Evolutionary conservation across 2,797 vertebrate species (phyloP).

Genomic region (Echeneis naucrates): DNA sequence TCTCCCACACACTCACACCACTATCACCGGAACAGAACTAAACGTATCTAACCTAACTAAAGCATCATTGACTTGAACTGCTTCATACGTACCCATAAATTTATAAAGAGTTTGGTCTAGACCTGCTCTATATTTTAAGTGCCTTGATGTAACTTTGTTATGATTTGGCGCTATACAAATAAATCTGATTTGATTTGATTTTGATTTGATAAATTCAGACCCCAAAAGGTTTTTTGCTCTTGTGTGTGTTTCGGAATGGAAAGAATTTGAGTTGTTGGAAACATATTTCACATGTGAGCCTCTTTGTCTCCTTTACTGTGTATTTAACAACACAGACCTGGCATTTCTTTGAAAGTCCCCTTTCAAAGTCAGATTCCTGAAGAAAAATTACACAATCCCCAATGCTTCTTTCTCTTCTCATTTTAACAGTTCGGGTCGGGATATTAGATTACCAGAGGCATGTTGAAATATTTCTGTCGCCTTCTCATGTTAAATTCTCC

Average conservation of each 20-base stretch:
- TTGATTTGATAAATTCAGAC: too few relatives aligned
- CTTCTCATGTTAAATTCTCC: background rate
- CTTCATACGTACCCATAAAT: background rate
- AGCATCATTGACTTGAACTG: constrained; percentile 19
- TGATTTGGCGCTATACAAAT: too few relatives aligned
- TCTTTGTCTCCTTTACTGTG: constrained; percentile 25
- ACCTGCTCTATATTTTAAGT: too few relatives aligned
- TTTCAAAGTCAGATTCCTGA: background rate
- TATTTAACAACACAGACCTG: constrained; percentile 11
- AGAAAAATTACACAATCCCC: background rate
- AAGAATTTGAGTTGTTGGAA: constrained; percentile 38
- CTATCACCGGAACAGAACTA: constrained; percentile 28
- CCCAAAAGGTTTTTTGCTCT: constrained; percentile 13
- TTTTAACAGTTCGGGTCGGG: background rate
- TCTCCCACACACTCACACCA: constrained; percentile 47
- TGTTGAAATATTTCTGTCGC: background rate
- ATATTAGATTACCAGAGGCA: background rate
- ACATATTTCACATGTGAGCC: constrained; percentile 8
- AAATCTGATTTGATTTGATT: too few relatives aligned
- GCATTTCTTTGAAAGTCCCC: constrained; percentile 6
- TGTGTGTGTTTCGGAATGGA: constrained; percentile 9
- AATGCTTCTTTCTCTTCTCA: background rate
- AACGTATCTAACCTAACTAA: too few relatives aligned
- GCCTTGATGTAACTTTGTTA: too few relatives aligned
- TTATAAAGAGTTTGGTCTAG: too few relatives aligned